Base-by-base conservation (phyloP, 2,888 invertebrate species). In the Mythimna impura region DNA sequence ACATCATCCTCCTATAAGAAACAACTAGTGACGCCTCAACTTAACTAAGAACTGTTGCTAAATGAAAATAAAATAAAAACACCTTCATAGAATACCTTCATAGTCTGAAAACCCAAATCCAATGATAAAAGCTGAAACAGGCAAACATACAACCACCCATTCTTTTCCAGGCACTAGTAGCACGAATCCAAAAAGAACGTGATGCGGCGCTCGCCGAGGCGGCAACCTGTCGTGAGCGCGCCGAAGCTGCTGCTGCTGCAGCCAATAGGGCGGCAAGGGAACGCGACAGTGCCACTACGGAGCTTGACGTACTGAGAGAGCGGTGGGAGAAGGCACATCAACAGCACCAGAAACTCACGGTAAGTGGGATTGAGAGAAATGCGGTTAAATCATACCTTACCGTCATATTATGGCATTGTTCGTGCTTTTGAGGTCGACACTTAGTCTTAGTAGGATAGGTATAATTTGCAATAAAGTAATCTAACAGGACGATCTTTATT, bases 311-410 rank as follows among this genome's bases (percentile, higher is more conserved):
- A 62, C 96, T 98, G 14, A 97, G 99, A 90, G 99, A 99, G 86
- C 96, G 98, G 91, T 98, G 98, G 97, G 99, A 99, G 91, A 99
- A 99, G 91, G 97, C 98, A 20, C 98, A 98, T 91, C 97, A 97
- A 87, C 97, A 97, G 87, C 98, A 98, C 86, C 98, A 98, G 93
- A 98, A 98, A 93, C 94, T 98, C 62, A 98, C 98, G 95, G 98
- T 98, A 52, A 81, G 80, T 3, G 0, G 1, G 43, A 47, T 47
- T 43, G 14, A 8, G 43, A 43, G 5, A 47, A 5, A 47, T 17
- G 14, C 0, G 6, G 17, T 4, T 47, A 47, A 47, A 47, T 47
- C 0, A 6, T 4, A 47, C 47, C 5, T 12, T 12, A 43, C 9
- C 2, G 40, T 43, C 4, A 43, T 43, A 12, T 12, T 43, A 43